Conservation (phyloP, 2,797 vertebrate genomes). For the Tenualosa ilisha region DNA sequence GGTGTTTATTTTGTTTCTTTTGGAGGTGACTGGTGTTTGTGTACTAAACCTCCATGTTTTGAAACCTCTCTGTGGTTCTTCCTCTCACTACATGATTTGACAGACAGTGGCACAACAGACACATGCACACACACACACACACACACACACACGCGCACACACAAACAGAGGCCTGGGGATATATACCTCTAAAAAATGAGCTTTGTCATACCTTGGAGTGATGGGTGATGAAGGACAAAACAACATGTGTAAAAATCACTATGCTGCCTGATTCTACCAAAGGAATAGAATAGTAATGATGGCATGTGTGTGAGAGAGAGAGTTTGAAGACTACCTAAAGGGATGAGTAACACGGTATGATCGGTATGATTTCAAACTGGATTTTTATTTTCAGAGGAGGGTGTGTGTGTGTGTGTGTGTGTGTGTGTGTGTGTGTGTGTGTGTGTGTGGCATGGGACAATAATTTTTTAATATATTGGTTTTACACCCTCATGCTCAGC, state of each 20-base stretch:
- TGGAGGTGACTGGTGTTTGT: constrained; percentile 27
- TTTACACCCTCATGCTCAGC: background rate
- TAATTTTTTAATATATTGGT: background rate
- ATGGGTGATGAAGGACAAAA: too few relatives aligned
- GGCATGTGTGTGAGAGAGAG: too few relatives aligned
- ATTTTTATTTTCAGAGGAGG: too few relatives aligned
- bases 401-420: background rate
- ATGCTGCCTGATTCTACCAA: too few relatives aligned
- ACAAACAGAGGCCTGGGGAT: constrained; percentile 8
- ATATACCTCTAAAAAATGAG: background rate
- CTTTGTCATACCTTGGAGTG: too few relatives aligned
- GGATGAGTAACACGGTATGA: too few relatives aligned
- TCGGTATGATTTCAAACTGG: too few relatives aligned
- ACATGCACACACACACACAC: background rate
- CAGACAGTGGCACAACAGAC: background rate
- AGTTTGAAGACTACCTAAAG: too few relatives aligned
- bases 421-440: background rate
- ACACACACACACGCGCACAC: background rate
- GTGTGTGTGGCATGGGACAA: background rate
- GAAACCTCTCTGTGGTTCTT: background rate
- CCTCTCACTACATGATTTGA: background rate
- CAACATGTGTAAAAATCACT: too few relatives aligned
- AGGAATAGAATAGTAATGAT: too few relatives aligned
- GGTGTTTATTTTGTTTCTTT: background rate
- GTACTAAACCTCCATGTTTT: background rate